Conservation (phyloP, 2,113 vertebrate species). For the Eolophus roseicapilla region DNA sequence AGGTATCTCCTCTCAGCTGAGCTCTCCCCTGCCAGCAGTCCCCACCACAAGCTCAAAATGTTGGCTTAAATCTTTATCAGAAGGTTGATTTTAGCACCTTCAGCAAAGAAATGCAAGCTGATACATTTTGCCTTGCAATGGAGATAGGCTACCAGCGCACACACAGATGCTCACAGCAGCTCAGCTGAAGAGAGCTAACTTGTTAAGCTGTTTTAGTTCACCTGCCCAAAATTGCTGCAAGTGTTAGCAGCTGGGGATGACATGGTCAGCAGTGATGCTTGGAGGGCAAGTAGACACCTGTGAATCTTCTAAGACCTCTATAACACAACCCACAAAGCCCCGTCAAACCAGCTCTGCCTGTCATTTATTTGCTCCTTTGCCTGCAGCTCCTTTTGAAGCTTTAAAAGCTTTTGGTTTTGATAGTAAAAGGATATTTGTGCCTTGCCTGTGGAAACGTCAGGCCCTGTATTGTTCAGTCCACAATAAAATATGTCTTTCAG, state of each 20-base stretch:
- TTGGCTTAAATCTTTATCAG: not conserved
- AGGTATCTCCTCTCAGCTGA: not conserved
- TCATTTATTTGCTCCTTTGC: conserved; percentile 19
- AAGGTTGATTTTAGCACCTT: not conserved
- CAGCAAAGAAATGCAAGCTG: not conserved
- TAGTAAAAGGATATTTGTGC: conserved; percentile 41
- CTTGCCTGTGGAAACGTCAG: conserved; percentile 40
- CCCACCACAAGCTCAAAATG: not conserved
- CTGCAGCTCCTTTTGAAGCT: conserved; percentile 38
- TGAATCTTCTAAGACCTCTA: not conserved
- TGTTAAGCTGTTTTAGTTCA: not conserved
- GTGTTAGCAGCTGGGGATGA: not conserved
- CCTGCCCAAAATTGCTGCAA: not conserved
- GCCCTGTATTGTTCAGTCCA: conserved; percentile 15
- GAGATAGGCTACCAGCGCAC: rapidly evolving
- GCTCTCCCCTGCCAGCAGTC: not conserved
- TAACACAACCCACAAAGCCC: not conserved
- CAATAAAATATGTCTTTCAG: conserved; percentile 42
- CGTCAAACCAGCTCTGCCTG: not conserved
- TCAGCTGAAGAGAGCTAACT: not conserved
- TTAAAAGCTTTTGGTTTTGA: conserved; percentile 57
- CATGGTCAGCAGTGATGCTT: not conserved
- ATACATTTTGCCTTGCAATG: not conserved
- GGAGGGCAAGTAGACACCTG: not conserved
- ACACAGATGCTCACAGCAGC: not conserved